These are phyloP conservation scores for Dichetophora obliterata DNA, from an alignment of 2,888 invertebrate genomes.

Conservation along the genomic window DNA sequence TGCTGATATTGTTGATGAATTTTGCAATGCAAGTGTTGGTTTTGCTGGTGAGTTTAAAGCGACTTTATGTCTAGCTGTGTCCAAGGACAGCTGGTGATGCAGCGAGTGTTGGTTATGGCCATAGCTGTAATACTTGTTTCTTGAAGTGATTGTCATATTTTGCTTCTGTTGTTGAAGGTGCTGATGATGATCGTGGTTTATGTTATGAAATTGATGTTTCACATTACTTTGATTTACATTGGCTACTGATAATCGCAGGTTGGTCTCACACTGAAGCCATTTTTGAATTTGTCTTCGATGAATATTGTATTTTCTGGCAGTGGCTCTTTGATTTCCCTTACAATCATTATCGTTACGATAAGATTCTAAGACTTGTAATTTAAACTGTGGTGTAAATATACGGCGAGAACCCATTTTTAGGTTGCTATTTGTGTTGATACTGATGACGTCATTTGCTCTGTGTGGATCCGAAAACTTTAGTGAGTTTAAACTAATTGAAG, in stretches of 20 bases:
- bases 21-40: constrained; percentile 48
- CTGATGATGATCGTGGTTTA: constrained; percentile 49
- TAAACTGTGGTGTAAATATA: constrained; percentile 90
- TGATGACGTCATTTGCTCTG: constrained; percentile 15
- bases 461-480: constrained; percentile 50
- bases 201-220: constrained; percentile 64
- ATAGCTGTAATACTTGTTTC: constrained; percentile 21
- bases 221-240: constrained; percentile 68
- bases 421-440: constrained; percentile 51
- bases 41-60: constrained; percentile 50
- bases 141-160: constrained; percentile 45
- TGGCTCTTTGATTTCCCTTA: constrained; percentile 90
- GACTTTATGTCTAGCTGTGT: constrained; percentile 57
- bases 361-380: constrained; percentile 89
- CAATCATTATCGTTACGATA: constrained; percentile 89
- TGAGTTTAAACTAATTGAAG: constrained; percentile 27
- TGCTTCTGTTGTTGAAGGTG: constrained; percentile 47
- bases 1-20: constrained; percentile 44
- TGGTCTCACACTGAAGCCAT: constrained; percentile 89
- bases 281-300: constrained; percentile 92
- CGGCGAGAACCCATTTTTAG: constrained; percentile 83
- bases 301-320: constrained; percentile 90
- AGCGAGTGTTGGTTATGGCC: constrained; percentile 11
- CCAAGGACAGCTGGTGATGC: constrained; percentile 54
- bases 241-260: constrained; percentile 80